A percentile compares a stretch with the other conserved stretches of the same genome.
Evolutionary conservation across 2,113 vertebrate genomes (phyloP).

Genomic region (Chlamydotis undulata): DNA sequence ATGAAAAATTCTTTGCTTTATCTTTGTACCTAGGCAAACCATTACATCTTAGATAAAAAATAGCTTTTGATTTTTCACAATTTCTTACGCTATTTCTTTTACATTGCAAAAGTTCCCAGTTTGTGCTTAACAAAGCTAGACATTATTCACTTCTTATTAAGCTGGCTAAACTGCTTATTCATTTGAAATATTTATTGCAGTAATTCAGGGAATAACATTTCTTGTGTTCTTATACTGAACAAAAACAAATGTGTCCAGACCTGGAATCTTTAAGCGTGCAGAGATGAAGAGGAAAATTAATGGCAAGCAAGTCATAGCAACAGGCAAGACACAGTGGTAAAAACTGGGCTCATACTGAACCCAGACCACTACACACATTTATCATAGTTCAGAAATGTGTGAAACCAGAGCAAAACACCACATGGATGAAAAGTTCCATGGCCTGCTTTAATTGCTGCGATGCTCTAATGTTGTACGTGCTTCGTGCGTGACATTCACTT

Average conservation of each 20-base stretch:
- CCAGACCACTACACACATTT: neutral
- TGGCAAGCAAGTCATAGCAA: neutral
- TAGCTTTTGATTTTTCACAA: neutral
- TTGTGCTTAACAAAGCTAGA: neutral
- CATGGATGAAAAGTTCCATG: neutral
- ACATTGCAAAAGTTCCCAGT: neutral
- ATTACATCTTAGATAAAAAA: neutral
- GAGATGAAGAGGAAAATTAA: neutral
- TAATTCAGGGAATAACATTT: neutral
- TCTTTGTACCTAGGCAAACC: conserved; percentile 1
- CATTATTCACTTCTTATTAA: neutral
- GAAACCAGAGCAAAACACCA: neutral
- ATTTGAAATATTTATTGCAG: neutral
- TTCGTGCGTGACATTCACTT: neutral
- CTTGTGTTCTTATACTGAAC: neutral
- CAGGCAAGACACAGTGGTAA: neutral
- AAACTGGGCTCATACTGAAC: neutral
- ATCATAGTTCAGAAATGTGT: neutral
- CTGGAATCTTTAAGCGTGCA: neutral
- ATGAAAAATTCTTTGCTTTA: conserved; percentile 5
- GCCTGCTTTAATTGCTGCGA: neutral
- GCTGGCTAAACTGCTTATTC: neutral
- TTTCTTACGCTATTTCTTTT: neutral
- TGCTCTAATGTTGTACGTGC: neutral
- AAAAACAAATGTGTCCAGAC: neutral